These are phyloP conservation scores for Asobara japonica DNA, from an alignment of 1,140 invertebrate genomes.

Conservation along the genomic window DNA sequence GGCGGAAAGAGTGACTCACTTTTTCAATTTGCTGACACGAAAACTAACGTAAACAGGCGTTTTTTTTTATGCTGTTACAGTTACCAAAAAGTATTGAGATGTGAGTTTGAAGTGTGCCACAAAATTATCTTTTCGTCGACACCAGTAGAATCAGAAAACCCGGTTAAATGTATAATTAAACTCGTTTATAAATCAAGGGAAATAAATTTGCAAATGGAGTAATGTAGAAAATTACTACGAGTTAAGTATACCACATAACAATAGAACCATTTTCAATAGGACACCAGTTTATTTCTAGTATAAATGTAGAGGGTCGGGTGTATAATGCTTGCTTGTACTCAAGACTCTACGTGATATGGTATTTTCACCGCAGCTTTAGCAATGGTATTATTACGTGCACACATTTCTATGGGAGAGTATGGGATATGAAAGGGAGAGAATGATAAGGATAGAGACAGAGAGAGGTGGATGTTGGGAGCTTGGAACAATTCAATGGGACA, in stretches of 20 bases:
- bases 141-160: not conserved
- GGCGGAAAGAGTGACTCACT: not conserved
- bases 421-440: not conserved
- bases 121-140: not conserved
- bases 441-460: too few relatives aligned
- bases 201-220: not conserved
- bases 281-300: not conserved
- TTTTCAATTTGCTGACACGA: conserved; percentile 2
- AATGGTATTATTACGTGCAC: conserved; percentile 24
- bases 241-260: not conserved
- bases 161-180: not conserved
- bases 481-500: conserved; percentile 12
- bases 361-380: conserved; percentile 24
- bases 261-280: not conserved
- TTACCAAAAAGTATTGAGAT: not conserved
- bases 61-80: not conserved
- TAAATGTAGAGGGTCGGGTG: not conserved
- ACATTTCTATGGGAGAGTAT: conserved; percentile 6
- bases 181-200: not conserved
- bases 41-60: not conserved
- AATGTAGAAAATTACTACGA: not conserved
- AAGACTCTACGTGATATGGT: conserved; percentile 1
- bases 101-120: not conserved
- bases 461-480: not conserved
- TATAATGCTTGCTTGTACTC: not conserved